Percentiles rank a stretch among this genome's conserved stretches.
phyloP scores from a whole-genome alignment of 1,140 invertebrate genomes.

The Drosophila busckii region DNA sequence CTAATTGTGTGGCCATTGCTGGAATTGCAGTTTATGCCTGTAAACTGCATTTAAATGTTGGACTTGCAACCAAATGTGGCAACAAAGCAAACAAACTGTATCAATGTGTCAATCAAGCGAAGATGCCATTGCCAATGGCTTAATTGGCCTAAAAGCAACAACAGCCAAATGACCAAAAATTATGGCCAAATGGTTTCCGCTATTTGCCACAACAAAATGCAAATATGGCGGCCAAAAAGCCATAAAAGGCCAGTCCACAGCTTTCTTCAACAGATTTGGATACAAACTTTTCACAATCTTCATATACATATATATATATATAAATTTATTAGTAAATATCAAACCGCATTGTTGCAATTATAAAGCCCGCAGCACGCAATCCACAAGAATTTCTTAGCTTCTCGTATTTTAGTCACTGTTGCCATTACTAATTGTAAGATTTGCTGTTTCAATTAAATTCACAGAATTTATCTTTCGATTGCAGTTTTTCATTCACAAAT shows the following conservation, averaged over 20 bases:
- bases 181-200: constrained; percentile 76
- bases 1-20: constrained; percentile 45
- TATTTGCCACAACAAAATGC: constrained; percentile 55
- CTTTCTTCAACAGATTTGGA: too few species aligned
- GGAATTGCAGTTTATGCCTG: constrained; percentile 6
- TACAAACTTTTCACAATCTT: too few species aligned
- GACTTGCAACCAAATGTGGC: constrained; percentile 46
- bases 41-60: constrained; percentile 54
- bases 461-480: too few species aligned
- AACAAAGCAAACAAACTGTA: constrained; percentile 46
- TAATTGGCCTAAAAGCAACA: constrained; percentile 38
- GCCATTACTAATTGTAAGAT: too few species aligned
- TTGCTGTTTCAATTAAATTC: too few species aligned
- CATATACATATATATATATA: too few species aligned
- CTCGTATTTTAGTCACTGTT: too few species aligned
- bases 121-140: constrained; percentile 33
- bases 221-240: constrained; percentile 54
- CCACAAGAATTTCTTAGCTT: too few species aligned
- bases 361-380: too few species aligned
- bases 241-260: constrained; percentile 36
- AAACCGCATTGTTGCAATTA: too few species aligned
- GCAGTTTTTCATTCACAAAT: too few species aligned
- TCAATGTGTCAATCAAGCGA: constrained; percentile 66
- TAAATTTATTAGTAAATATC: too few species aligned
- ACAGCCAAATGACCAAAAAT: constrained; percentile 58